phyloP scores from a whole-genome alignment of 2,113 vertebrate genomes.

The Nesoenas mayeri region DNA sequence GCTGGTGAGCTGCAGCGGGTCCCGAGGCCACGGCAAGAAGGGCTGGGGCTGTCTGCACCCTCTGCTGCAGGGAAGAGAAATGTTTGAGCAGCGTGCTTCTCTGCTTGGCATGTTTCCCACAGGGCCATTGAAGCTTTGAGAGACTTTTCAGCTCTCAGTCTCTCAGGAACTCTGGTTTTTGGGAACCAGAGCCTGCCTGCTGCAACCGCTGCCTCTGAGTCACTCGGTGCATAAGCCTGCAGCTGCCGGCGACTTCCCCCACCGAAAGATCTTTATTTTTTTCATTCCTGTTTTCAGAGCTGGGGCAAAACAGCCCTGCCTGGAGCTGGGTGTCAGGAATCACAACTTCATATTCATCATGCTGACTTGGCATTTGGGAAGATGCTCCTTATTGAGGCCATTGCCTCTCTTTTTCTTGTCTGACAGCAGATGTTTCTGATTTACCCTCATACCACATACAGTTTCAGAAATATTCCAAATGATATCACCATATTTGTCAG shows the following conservation, averaged over 20 bases:
- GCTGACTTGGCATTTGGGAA: neutral
- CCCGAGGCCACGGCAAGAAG: neutral
- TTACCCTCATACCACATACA: neutral
- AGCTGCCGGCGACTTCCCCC: neutral
- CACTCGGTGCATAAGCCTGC: neutral
- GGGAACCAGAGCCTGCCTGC: neutral
- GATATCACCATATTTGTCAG: neutral
- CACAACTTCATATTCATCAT: neutral
- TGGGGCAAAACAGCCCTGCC: neutral
- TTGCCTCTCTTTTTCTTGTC: neutral
- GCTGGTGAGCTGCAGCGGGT: neutral
- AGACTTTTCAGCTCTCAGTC: neutral
- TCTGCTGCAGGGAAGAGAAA: neutral
- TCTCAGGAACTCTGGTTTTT: neutral
- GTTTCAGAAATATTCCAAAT: neutral
- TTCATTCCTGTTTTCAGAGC: neutral
- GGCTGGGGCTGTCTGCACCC: neutral
- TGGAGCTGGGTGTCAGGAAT: neutral
- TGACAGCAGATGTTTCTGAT: neutral
- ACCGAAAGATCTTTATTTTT: neutral
- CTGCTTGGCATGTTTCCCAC: neutral
- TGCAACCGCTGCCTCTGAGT: neutral
- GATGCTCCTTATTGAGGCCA: neutral
- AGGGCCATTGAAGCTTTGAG: neutral
- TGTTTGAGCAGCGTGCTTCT: accelerated